Percentiles rank a stretch among this genome's conserved stretches.
Conservation (phyloP, 2,113 vertebrate genomes). For the Synodontis membranacea region DNA sequence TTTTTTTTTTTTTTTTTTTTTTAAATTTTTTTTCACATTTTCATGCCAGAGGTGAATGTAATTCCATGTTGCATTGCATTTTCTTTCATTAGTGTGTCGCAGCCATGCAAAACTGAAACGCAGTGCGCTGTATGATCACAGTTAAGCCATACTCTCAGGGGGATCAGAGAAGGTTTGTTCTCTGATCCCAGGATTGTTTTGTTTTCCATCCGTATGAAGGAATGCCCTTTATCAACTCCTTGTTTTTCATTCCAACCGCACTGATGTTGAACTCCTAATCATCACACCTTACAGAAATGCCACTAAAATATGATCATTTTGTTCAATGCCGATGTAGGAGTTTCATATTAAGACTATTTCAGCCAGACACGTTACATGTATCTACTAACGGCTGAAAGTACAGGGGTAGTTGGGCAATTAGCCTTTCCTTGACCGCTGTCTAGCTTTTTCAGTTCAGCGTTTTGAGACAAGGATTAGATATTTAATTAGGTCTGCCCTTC, state of each 20-base stretch:
- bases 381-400: background rate
- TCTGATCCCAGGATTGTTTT: background rate
- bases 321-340: no score
- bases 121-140: background rate
- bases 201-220: background rate
- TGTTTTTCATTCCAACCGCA: background rate
- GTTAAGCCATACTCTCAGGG: background rate
- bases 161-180: background rate
- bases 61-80: background rate
- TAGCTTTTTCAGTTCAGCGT: background rate
- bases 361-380: background rate
- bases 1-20: no score
- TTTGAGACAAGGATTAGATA: background rate
- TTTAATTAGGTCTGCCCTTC: background rate
- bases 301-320: background rate
- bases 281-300: background rate
- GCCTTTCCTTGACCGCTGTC: background rate
- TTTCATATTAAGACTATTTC: background rate
- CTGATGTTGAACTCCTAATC: background rate
- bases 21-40: background rate
- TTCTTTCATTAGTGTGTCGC: background rate
- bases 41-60: background rate
- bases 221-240: background rate
- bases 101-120: background rate
- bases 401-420: background rate